phyloP scores from a whole-genome alignment of 2,888 invertebrate genomes.

The Acrobeloides nanus region DNA sequence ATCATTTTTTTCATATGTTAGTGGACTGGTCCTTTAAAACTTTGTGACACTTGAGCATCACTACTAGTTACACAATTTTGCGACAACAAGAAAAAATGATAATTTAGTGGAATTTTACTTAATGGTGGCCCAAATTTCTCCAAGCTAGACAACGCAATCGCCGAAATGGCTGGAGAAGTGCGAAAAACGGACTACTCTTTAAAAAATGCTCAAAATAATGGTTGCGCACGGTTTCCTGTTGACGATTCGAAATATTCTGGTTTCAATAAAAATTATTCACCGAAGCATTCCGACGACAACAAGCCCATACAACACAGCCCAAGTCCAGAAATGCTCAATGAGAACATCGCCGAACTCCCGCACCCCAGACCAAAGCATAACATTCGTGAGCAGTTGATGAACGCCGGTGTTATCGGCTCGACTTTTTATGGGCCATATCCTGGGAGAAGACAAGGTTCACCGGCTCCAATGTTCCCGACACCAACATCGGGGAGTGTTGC shows the following conservation, averaged over 20 bases:
- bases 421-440: constrained; percentile 1
- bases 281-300: constrained; percentile 1
- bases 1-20: too few relatives aligned
- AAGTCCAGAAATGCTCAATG: constrained; percentile 20
- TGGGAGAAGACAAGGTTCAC: neutral
- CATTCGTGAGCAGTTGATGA: constrained; percentile 47
- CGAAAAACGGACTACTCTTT: too few relatives aligned
- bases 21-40: too few relatives aligned
- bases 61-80: too few relatives aligned
- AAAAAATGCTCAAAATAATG: constrained; percentile 21
- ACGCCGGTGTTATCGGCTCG: constrained; percentile 15
- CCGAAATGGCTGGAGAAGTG: too few relatives aligned
- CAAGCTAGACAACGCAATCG: constrained; percentile 39
- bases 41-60: too few relatives aligned
- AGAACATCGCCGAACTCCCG: constrained; percentile 27
- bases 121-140: constrained; percentile 32
- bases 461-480: constrained; percentile 37
- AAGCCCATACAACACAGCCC: constrained; percentile 17
- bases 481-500: constrained; percentile 43
- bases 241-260: constrained; percentile 35
- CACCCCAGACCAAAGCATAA: constrained; percentile 53
- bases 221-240: constrained; percentile 46
- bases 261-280: constrained; percentile 4
- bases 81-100: neutral
- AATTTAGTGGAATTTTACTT: neutral